phyloP scores from a whole-genome alignment of 2,888 invertebrate genomes.

The Parnassius smintheus region DNA sequence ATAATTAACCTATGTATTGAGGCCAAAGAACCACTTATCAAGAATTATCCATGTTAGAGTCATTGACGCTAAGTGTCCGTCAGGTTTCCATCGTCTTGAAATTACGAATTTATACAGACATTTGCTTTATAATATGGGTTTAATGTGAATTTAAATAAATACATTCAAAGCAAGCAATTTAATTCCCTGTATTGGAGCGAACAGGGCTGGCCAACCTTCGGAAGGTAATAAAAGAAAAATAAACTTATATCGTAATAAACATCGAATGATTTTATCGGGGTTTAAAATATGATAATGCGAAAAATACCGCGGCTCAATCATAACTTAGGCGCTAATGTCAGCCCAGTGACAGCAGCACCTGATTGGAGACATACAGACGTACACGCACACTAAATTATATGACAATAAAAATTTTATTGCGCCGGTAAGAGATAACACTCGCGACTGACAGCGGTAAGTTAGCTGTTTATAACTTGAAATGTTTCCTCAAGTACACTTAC shows the following conservation, averaged over 20 bases:
- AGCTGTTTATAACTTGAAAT: conserved; percentile 24
- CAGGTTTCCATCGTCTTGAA: conserved; percentile 17
- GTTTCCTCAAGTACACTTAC: conserved; percentile 26
- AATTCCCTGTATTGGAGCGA: conserved; percentile 23
- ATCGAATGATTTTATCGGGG: conserved; percentile 59
- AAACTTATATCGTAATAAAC: conserved; percentile 49
- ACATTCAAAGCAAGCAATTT: conserved; percentile 23
- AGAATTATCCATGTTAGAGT: background rate
- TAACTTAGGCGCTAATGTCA: conserved; percentile 69
- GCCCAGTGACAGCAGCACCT: conserved; percentile 46
- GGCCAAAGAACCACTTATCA: conserved; percentile 14
- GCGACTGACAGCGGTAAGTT: conserved; percentile 23
- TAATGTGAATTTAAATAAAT: conserved; percentile 9
- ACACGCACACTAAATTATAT: conserved; percentile 51
- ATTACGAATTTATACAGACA: conserved; percentile 25
- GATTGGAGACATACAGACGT: conserved; percentile 48
- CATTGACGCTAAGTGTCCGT: conserved; percentile 10
- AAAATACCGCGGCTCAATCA: conserved; percentile 62
- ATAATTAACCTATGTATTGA: conserved; percentile 6
- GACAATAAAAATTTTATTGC: conserved; percentile 64
- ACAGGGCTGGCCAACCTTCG: conserved; percentile 32
- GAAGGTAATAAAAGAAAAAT: conserved; percentile 44
- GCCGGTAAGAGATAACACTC: conserved; percentile 39
- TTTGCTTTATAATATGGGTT: conserved; percentile 22
- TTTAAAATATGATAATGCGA: conserved; percentile 66